A percentile compares a stretch with the other conserved stretches of the same genome.
These are phyloP conservation scores for Eptesicus fuscus DNA, from an alignment of 2,113 vertebrate species.

Conservation along the genomic window DNA sequence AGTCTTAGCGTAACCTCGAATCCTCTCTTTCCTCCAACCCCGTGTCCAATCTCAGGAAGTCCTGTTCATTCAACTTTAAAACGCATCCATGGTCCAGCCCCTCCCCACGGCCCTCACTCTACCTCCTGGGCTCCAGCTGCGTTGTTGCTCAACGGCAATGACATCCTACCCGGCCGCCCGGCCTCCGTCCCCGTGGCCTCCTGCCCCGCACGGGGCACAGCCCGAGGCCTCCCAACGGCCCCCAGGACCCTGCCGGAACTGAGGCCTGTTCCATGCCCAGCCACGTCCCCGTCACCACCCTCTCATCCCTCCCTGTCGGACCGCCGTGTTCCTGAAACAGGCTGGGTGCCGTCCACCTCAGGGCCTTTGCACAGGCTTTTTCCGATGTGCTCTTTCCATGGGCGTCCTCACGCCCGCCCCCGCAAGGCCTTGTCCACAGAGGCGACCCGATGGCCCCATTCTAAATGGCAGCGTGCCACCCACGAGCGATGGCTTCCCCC, in stretches of 20 bases:
- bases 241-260: neutral
- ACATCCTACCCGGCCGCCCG: neutral
- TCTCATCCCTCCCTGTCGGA: neutral
- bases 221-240: neutral
- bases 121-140: neutral
- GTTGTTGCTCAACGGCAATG: neutral
- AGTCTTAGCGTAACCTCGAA: neutral
- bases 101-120: neutral
- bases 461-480: neutral
- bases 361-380: neutral
- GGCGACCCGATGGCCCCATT: neutral
- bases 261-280: neutral
- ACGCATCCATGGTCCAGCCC: neutral
- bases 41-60: neutral
- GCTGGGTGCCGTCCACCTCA: accelerated
- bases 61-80: neutral
- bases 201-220: neutral
- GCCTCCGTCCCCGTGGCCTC: neutral
- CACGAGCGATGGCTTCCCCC: neutral
- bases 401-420: neutral
- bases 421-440: neutral
- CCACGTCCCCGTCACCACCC: neutral
- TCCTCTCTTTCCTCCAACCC: neutral
- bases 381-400: neutral
- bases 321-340: neutral